Evolutionary conservation across 2,888 invertebrate species (phyloP), one percentile per base, ranked within the genome.

Genomic region (Spodoptera exigua): DNA sequence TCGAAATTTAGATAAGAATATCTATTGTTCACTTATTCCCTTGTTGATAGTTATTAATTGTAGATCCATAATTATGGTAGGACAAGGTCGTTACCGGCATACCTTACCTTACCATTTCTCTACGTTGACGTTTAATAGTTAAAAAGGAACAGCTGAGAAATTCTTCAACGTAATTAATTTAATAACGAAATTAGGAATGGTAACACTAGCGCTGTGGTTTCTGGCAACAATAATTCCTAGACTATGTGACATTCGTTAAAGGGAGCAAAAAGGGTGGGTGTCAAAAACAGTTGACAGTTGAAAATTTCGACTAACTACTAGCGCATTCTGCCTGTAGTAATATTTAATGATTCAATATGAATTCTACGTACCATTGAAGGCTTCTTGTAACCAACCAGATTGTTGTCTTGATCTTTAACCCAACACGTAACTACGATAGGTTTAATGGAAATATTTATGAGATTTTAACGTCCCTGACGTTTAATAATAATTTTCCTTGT

Each of bases 331-430:
- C 35, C 11, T 47, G 36, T 14, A 12, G 12, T 2, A 40, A 45
- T 17, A 3, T 9, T 51, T 51, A 47, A 12, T 9, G 17, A 37
- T 61, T 39, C 45, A n/a, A 45, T 40, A 48, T 41, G n/a, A 61
- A 46, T 51, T 18, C 14, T 40, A 27, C 59, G 17, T 43, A 48
- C 53, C 32, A 46, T 45, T 41, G 41, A n/a, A 21, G 32, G 21
- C 18, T 32, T 16, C 49, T 44, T 54, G 53, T 47, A 54, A 39
- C 53, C 36, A 35, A 45, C 49, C 41, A 60, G 51, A n/a, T n/a
- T n/a, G n/a, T n/a, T n/a, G n/a, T 66, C 68, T 51, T 71, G 72
- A 68, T 68, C 72, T 72, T 54, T 68, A 71, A 66, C 72, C 60
- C 16, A 46, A 51, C 46, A 54, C 47, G 49, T 60, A 51, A 65